These are phyloP conservation scores for Chelon labrosus DNA, from an alignment of 2,797 vertebrate species.

Conservation along the genomic window DNA sequence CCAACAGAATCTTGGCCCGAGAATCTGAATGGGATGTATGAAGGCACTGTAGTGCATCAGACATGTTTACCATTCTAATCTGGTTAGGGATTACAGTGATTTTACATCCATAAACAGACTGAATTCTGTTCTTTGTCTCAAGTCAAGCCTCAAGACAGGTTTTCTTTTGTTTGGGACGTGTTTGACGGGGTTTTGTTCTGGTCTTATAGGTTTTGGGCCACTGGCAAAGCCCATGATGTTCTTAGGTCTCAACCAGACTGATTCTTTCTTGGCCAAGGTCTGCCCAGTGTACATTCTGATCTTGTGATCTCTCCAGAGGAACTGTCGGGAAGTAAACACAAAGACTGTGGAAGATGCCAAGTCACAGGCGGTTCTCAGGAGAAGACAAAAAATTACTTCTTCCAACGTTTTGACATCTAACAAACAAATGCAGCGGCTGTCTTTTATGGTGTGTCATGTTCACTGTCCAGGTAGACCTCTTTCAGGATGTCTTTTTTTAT, in stretches of 20 bases:
- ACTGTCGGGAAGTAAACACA: constrained; percentile 35
- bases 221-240: background rate
- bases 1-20: constrained; percentile 13
- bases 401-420: constrained; percentile 28
- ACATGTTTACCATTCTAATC: constrained; percentile 43
- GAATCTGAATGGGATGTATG: background rate
- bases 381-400: background rate
- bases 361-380: constrained; percentile 10
- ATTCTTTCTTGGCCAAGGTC: background rate
- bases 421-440: constrained; percentile 14
- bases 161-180: constrained; percentile 18
- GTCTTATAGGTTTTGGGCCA: constrained; percentile 22
- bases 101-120: constrained; percentile 36
- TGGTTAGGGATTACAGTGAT: constrained; percentile 33
- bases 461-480: background rate
- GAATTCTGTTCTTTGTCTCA: constrained; percentile 4
- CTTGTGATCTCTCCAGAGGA: constrained; percentile 20
- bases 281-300: constrained; percentile 20
- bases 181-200: constrained; percentile 24
- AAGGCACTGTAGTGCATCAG: constrained; percentile 6
- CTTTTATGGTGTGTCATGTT: constrained; percentile 2
- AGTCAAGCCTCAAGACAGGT: constrained; percentile 35
- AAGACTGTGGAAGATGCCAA: constrained; percentile 31
- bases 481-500: background rate
- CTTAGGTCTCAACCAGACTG: background rate